Conservation (phyloP, 1,140 invertebrate species). For the Sitodiplosis mosellana region DNA sequence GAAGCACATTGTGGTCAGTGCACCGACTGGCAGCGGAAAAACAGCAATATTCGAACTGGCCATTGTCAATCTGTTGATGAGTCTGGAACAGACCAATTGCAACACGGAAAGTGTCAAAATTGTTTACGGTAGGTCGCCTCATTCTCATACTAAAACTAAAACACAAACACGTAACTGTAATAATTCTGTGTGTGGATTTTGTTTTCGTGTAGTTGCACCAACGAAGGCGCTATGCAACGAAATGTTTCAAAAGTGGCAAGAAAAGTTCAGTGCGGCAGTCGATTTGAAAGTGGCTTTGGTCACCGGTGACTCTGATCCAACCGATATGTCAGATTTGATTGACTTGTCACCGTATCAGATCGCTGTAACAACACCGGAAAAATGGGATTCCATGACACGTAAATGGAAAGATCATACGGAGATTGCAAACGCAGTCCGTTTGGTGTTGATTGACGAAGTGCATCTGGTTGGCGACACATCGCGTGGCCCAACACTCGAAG, state of each 20-base stretch:
- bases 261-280: constrained; percentile 42
- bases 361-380: constrained; percentile 68
- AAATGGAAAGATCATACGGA: constrained; percentile 44
- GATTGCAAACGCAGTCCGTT: constrained; percentile 39
- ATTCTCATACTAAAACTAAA: neutral
- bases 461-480: constrained; percentile 50
- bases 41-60: constrained; percentile 66
- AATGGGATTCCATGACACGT: constrained; percentile 64
- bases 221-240: constrained; percentile 63
- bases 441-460: constrained; percentile 70
- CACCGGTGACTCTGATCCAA: constrained; percentile 56
- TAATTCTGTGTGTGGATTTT: too few species aligned
- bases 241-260: constrained; percentile 47
- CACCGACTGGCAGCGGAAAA: constrained; percentile 68
- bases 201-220: constrained; percentile 43
- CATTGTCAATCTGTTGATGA: constrained; percentile 40
- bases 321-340: constrained; percentile 38
- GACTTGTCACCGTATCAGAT: constrained; percentile 31
- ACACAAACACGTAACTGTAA: constrained; percentile 3
- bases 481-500: constrained; percentile 58
- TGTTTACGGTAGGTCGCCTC: constrained; percentile 27
- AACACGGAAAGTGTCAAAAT: constrained; percentile 40
- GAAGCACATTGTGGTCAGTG: constrained; percentile 49
- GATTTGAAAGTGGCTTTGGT: constrained; percentile 46
- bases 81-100: constrained; percentile 18